A percentile compares a stretch with the other conserved stretches of the same genome.
Evolutionary conservation across 2,888 invertebrate species (phyloP).

Genomic region (Patella ulyssiponensis): DNA sequence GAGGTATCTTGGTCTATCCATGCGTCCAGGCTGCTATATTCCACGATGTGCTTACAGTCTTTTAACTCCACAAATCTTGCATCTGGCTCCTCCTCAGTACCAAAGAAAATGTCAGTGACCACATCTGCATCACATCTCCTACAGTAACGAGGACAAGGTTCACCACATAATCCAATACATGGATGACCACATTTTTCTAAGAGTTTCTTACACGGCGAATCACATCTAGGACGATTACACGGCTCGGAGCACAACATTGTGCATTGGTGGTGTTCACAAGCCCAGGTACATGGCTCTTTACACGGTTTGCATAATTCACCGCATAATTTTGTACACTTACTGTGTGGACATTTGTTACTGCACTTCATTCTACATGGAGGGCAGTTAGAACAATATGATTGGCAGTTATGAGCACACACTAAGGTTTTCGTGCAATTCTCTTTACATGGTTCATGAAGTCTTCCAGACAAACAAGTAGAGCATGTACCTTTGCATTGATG

Average conservation of each 20-base stretch:
- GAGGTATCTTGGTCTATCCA: slow-evolving; percentile 74
- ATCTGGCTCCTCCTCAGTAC: slow-evolving; percentile 75
- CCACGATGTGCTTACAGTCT: slow-evolving; percentile 69
- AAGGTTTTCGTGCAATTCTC: slow-evolving; percentile 18
- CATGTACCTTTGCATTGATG: slow-evolving; percentile 77
- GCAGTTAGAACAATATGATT: slow-evolving; percentile 21
- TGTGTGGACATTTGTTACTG: slow-evolving; percentile 33
- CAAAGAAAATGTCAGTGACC: slow-evolving; percentile 71
- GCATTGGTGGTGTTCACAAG: slow-evolving; percentile 70
- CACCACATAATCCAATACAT: slow-evolving; percentile 82
- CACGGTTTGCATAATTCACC: slow-evolving; percentile 65
- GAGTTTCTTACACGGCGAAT: slow-evolving; percentile 42
- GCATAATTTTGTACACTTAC: slow-evolving; percentile 59
- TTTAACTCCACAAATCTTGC: slow-evolving; percentile 70
- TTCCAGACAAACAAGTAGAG: slow-evolving; percentile 43
- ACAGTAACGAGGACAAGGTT: slow-evolving; percentile 80
- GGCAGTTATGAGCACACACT: slow-evolving; percentile 26
- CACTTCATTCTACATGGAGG: slow-evolving; percentile 37
- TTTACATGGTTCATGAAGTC: slow-evolving; percentile 27
- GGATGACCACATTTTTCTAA: slow-evolving; percentile 47
- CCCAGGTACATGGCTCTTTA: slow-evolving; percentile 67
- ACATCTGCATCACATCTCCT: slow-evolving; percentile 74
- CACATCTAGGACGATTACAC: slow-evolving; percentile 66
- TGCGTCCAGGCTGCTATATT: slow-evolving; percentile 67
- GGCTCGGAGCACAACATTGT: slow-evolving; percentile 69